These are phyloP conservation scores for Pseudococcus longispinus DNA, from an alignment of 2,888 invertebrate species.

Conservation along the genomic window DNA sequence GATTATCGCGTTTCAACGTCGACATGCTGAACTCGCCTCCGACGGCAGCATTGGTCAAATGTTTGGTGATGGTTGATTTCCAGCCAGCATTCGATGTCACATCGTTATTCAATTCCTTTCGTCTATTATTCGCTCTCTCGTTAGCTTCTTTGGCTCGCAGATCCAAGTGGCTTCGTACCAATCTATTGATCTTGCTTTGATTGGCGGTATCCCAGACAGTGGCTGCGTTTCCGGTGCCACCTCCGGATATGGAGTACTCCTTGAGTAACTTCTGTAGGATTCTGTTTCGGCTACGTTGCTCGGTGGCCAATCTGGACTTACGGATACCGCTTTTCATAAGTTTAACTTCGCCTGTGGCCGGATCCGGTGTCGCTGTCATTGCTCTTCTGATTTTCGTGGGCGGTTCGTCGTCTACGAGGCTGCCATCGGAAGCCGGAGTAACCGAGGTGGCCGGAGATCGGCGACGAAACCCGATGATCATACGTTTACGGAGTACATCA, in stretches of 20 bases:
- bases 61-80: conserved; percentile 6
- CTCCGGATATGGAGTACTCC: conserved; percentile 15
- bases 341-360: background rate
- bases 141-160: background rate
- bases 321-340: background rate
- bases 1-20: background rate
- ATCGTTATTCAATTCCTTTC: background rate
- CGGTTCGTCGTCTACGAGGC: background rate
- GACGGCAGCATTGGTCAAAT: background rate
- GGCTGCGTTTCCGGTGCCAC: background rate
- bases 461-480: conserved; percentile 16
- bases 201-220: background rate
- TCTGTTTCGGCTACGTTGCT: conserved; percentile 11
- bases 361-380: background rate
- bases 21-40: background rate
- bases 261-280: conserved; percentile 35
- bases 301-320: background rate
- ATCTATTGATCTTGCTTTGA: conserved; percentile 2
- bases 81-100: background rate
- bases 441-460: background rate
- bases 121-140: background rate
- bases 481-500: background rate
- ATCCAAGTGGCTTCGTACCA: conserved; percentile 19
- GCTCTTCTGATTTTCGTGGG: background rate
- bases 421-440: background rate